Percentiles rank a stretch among this genome's conserved stretches.
These are phyloP conservation scores for Melanotaenia nigrans DNA, from an alignment of 2,797 vertebrate genomes.

Conservation along the genomic window DNA sequence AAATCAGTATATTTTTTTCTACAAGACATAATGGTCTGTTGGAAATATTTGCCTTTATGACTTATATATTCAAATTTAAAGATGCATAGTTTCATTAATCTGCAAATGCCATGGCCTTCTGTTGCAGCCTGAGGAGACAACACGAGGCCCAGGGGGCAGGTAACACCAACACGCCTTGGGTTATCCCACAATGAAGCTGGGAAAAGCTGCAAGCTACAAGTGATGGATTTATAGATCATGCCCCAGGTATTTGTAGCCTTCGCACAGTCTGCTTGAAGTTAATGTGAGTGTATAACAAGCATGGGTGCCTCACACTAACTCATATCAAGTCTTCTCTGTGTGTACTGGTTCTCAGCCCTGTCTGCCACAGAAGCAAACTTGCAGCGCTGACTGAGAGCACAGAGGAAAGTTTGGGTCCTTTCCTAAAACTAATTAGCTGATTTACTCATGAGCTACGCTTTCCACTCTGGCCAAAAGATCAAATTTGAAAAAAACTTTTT, in stretches of 20 bases:
- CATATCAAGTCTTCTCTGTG: neutral
- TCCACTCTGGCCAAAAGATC: too few species aligned
- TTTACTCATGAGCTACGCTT: too few species aligned
- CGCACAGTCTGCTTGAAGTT: neutral
- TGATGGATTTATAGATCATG: neutral
- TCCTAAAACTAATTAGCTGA: neutral
- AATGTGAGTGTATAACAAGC: neutral
- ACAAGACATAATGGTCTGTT: too few species aligned
- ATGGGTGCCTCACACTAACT: neutral
- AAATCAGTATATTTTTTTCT: neutral
- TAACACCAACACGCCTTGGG: neutral
- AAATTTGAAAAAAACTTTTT: too few species aligned
- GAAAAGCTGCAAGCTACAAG: neutral
- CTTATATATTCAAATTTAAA: too few species aligned
- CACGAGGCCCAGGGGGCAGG: neutral
- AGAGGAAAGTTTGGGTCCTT: neutral
- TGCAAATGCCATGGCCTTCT: too few species aligned
- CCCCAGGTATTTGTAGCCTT: neutral
- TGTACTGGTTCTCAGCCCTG: neutral
- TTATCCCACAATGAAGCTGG: neutral
- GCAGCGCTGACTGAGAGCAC: neutral
- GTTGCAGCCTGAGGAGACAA: neutral
- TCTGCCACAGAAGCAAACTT: neutral
- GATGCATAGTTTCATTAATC: too few species aligned
- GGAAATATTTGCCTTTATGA: too few species aligned